Percentiles rank a stretch among this genome's conserved stretches.
phyloP scores from a whole-genome alignment of 2,888 invertebrate genomes.

The Tipula lateralis region DNA sequence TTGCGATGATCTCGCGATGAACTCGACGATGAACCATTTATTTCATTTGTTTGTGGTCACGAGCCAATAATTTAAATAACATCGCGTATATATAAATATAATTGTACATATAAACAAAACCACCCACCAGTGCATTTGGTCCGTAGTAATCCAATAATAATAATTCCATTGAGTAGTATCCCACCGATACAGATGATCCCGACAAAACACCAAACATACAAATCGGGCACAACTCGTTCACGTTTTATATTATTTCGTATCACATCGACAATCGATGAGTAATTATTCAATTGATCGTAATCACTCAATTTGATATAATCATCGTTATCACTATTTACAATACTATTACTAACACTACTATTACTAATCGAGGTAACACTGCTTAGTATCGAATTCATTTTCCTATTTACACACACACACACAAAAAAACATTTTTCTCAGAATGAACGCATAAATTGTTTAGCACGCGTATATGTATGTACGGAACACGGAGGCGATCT shows the following conservation, averaged over 20 bases:
- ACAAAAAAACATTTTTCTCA: neutral
- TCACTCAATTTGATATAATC: constrained; percentile 4
- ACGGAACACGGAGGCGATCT: neutral
- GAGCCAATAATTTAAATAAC: neutral
- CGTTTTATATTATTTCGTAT: constrained; percentile 19
- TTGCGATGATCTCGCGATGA: neutral
- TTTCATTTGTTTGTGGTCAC: neutral
- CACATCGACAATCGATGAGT: neutral
- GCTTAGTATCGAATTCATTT: neutral
- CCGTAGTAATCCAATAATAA: constrained; percentile 14
- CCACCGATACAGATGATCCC: neutral
- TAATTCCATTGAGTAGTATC: constrained; percentile 24
- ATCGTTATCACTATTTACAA: constrained; percentile 7
- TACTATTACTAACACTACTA: neutral
- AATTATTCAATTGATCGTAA: neutral
- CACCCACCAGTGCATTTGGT: constrained; percentile 20
- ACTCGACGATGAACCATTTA: neutral
- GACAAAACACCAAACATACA: neutral
- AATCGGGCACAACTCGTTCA: neutral
- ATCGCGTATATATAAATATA: neutral
- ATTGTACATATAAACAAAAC: neutral
- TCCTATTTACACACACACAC: neutral
- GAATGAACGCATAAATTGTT: too few relatives aligned
- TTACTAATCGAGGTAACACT: neutral
- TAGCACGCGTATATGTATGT: too few relatives aligned